Base-by-base conservation (phyloP, 2,797 vertebrate genomes). In the Buphagus erythrorhynchus region DNA sequence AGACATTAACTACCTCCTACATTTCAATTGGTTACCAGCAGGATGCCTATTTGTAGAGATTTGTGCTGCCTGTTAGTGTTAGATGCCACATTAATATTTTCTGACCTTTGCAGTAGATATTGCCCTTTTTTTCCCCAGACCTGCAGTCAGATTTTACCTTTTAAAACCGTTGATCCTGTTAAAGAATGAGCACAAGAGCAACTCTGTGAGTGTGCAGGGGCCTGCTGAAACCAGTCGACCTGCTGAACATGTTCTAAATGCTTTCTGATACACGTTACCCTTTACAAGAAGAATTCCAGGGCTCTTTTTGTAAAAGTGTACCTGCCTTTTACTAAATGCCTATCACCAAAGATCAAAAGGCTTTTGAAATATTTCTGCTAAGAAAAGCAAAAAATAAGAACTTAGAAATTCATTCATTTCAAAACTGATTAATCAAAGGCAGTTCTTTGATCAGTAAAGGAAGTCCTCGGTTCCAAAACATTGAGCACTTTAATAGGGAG, bases 71-170 rank as follows among this genome's bases (percentile, higher is more conserved):
- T 81, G 74, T 29, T 79, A 69, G 55, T 16, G 73, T 75, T 28
- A 72, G 83, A 74, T 80, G 88, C 78, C 77, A 90, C 71, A 75
- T 46, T 71, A 78, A 93, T 90, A 95, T 93, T 86, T 55, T 52
- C 58, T 97, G 96, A 97, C 97, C 97, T 97, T 98, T 96, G 87
- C 83, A 82, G 94, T 52, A 80, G 40, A 9, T 16, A 35, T 8
- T 48, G 73, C 15, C 12, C 15, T 90, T 94, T 91, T 94, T 89
- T 79, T 40, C 6, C 45, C 66, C 74, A 66, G 16, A 89, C 57
- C 46, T 72, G 58, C 43, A 82, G 62, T 66, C 81, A 77, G 62
- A 86, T 97, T 95, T 95, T 90, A 88, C 92, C 79, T 96, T 81
- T 71, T 74, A 26, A 67, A 73, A 52, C 31, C 1, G 5, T 38